Evolutionary conservation across 2,113 vertebrate genomes (phyloP).

Genomic region (Albula goreensis): DNA sequence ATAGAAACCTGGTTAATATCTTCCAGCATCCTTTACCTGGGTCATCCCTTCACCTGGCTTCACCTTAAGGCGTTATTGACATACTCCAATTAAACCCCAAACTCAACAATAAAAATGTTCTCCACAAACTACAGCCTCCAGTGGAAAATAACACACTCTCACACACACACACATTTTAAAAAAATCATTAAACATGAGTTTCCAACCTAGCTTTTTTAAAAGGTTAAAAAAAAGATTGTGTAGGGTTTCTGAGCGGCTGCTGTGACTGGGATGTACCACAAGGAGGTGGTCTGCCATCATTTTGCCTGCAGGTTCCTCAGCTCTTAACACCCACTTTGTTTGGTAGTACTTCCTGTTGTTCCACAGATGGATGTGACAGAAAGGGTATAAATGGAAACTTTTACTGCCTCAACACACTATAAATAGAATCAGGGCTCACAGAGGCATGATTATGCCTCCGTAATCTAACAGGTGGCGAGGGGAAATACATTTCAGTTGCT

Average conservation of each 20-base stretch:
- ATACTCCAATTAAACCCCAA: not conserved
- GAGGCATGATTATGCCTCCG: conserved; percentile 8
- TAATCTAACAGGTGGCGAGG: conserved; percentile 8
- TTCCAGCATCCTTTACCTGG: too few relatives aligned
- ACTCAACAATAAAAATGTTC: not conserved
- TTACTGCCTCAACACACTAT: conserved; percentile 58
- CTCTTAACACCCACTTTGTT: conserved; percentile 35
- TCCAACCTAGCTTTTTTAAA: not conserved
- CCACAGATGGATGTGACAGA: conserved; percentile 66
- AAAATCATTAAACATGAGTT: not conserved
- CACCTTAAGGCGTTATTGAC: too few relatives aligned
- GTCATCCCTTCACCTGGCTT: too few relatives aligned
- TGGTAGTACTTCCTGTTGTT: conserved; percentile 75
- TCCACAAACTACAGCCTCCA: not conserved
- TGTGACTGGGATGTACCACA: conserved; percentile 20
- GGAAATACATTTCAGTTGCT: not conserved
- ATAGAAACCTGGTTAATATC: too few relatives aligned
- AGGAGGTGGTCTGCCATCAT: conserved; percentile 28
- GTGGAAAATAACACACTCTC: not conserved
- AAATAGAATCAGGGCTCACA: conserved; percentile 64
- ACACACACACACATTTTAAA: not conserved
- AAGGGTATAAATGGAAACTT: conserved; percentile 72
- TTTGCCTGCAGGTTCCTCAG: conserved; percentile 36
- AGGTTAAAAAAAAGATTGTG: not conserved
- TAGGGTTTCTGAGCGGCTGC: not conserved